phyloP scores from a whole-genome alignment of 2,888 invertebrate species.

The Heliconius sara region DNA sequence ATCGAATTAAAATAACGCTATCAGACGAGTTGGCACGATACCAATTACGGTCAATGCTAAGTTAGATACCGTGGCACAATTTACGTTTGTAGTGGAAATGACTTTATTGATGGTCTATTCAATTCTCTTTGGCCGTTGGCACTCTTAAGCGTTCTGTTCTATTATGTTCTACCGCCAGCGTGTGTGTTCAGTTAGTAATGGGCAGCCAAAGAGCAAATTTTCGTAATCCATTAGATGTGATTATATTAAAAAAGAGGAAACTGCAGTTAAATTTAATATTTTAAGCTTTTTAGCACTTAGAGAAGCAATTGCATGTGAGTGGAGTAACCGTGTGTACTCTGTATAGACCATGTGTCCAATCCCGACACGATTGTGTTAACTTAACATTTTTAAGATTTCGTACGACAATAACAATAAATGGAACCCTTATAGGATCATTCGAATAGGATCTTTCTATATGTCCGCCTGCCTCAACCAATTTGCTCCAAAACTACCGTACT shows the following conservation, averaged over 20 bases:
- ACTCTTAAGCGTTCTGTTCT: slow-evolving; percentile 33
- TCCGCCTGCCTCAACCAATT: no score
- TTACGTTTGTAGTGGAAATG: slow-evolving; percentile 73
- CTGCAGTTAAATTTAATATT: no score
- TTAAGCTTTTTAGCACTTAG: background rate
- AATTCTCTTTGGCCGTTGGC: slow-evolving; percentile 58
- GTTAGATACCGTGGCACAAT: slow-evolving; percentile 64
- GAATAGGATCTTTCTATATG: no score
- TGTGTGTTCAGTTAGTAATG: background rate
- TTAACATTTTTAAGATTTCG: background rate
- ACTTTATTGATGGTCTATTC: slow-evolving; percentile 70
- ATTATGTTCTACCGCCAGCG: slow-evolving; percentile 8
- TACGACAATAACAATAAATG: no score
- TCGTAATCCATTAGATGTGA: background rate
- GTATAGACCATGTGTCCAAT: background rate
- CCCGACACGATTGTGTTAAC: background rate
- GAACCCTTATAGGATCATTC: background rate
- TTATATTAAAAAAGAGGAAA: background rate
- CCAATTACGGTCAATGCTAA: slow-evolving; percentile 71
- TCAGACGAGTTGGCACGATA: slow-evolving; percentile 71
- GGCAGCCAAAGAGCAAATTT: background rate
- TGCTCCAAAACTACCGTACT: no score
- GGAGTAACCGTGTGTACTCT: background rate
- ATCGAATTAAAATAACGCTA: slow-evolving; percentile 75
- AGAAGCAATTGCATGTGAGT: background rate